phyloP scores from a whole-genome alignment of 2,113 vertebrate genomes.

The Myxocyprinus asiaticus region DNA sequence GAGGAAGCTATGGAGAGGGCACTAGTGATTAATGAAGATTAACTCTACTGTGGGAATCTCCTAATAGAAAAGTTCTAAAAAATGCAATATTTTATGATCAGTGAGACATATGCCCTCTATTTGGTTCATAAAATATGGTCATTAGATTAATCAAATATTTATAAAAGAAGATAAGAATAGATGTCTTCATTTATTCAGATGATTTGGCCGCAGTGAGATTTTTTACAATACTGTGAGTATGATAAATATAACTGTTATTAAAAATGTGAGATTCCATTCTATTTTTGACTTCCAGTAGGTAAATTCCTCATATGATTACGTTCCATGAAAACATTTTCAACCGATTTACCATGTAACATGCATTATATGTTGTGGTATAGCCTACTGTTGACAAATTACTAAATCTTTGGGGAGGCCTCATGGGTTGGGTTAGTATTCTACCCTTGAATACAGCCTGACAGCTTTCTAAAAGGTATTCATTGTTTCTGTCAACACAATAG shows the following conservation, averaged over 20 bases:
- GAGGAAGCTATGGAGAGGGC: no score
- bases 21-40: no score
- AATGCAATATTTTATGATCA: conserved; percentile 30
- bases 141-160: conserved; percentile 58
- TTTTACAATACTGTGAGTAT: conserved; percentile 52
- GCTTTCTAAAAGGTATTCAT: conserved; percentile 41
- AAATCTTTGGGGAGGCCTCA: not conserved
- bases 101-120: conserved; percentile 30
- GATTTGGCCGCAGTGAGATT: conserved; percentile 44
- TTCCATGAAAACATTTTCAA: conserved; percentile 41
- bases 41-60: not conserved
- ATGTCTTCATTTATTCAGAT: conserved; percentile 48
- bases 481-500: conserved; percentile 46
- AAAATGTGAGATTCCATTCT: conserved; percentile 62
- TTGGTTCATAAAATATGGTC: conserved; percentile 44
- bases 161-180: conserved; percentile 60
- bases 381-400: not conserved
- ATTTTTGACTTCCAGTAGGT: conserved; percentile 25
- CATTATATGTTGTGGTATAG: no score
- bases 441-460: conserved; percentile 12
- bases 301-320: not conserved
- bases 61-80: conserved; percentile 39
- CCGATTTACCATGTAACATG: conserved; percentile 23
- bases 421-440: conserved; percentile 24
- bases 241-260: conserved; percentile 63